These are phyloP conservation scores for Acrobasis suavella DNA, from an alignment of 2,888 invertebrate genomes.

Conservation along the genomic window DNA sequence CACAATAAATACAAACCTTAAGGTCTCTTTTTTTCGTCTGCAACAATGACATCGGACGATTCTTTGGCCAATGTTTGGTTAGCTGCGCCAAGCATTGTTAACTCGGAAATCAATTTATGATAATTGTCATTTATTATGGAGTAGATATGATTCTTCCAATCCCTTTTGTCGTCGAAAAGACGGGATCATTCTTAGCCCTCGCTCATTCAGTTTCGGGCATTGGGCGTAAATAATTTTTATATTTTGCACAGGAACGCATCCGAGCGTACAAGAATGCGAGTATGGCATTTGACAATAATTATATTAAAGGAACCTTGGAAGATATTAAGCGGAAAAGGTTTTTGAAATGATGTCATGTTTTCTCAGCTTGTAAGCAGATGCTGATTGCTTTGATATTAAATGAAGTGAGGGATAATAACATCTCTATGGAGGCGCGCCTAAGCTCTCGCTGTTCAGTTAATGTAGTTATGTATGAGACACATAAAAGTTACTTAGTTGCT, in stretches of 20 bases:
- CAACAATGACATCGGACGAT: constrained; percentile 73
- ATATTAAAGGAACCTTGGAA: constrained; percentile 56
- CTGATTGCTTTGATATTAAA: constrained; percentile 50
- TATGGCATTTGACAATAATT: constrained; percentile 78
- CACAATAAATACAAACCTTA: constrained; percentile 68
- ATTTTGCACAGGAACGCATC: constrained; percentile 68
- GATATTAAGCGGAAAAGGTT: constrained; percentile 73
- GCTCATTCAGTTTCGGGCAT: constrained; percentile 57
- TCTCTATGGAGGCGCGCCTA: background rate
- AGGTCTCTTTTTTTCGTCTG: constrained; percentile 51
- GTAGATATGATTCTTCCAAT: constrained; percentile 78
- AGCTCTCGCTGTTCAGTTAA: no score
- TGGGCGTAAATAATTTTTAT: constrained; percentile 69
- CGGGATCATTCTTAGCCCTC: constrained; percentile 41
- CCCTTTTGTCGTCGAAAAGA: constrained; percentile 65
- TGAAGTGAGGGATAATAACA: constrained; percentile 37
- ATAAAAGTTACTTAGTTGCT: no score
- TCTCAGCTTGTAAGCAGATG: constrained; percentile 75
- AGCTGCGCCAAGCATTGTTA: constrained; percentile 81
- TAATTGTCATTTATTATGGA: constrained; percentile 83
- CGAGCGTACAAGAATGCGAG: constrained; percentile 54
- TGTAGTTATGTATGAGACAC: no score
- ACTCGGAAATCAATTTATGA: constrained; percentile 77
- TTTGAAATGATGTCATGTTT: constrained; percentile 68
- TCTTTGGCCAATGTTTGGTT: constrained; percentile 86